Base-by-base conservation (phyloP, 2,113 vertebrate genomes). In the Myotis davidii region DNA sequence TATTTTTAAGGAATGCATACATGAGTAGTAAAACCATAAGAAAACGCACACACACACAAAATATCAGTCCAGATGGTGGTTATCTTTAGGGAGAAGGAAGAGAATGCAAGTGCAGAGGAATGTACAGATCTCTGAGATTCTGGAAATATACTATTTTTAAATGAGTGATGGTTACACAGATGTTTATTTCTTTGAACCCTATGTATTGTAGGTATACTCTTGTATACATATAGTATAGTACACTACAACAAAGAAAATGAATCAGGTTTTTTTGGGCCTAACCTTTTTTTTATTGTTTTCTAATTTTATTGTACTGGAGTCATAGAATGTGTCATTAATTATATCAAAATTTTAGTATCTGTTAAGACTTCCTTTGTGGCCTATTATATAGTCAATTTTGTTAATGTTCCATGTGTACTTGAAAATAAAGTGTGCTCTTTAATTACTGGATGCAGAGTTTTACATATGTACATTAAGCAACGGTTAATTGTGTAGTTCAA, bases 311-410 rank as follows among this genome's bases (percentile, higher is more conserved):
- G 27, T 42, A 45, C 27, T 77, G 25, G 54, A 94, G 34, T 90
- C 73, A 92, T n/a, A 69, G 54, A 95, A 88, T 92, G 23, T 93
- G 32, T 88, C 29, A 85, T 92, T 94, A 85, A 87, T 92, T 76
- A 90, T 65, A 88, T 77, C 77, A 92, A 67, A 85, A 8, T 88
- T 91, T 96, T 90, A 92, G 69, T 95, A 5, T 94, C 90, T 94
- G 48, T 85, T 90, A 87, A 92, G 42, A 59, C 32, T 45, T 95
- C 77, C 52, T 95, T 90, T 82, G 85, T 88, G 94, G 59, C 69
- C 79, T 45, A 67, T 79, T 95, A 89, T 42, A 45, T 69, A 39
- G 65, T 65, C 61, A 70, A 69, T 83, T 78, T 85, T 82, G 72
- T 94, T 94, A 91, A 92, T 90, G 42, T 70, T 94, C 81, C 88